Conservation (phyloP, 2,888 invertebrate genomes). For the Sycophila texana region DNA sequence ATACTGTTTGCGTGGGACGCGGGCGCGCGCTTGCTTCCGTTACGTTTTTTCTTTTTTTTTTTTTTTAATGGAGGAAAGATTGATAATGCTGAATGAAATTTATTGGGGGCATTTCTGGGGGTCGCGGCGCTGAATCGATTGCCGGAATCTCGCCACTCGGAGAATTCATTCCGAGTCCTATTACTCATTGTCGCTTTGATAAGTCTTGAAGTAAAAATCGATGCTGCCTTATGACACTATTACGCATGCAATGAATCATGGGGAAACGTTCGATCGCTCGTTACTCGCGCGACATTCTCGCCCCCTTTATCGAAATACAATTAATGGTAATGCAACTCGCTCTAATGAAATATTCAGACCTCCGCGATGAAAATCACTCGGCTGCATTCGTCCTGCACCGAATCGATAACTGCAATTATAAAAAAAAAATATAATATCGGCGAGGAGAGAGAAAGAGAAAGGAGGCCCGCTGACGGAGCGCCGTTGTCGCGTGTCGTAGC, state of each 20-base stretch:
- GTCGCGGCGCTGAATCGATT: constrained; percentile 26
- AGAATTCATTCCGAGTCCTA: constrained; percentile 42
- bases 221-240: constrained; percentile 18
- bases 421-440: constrained; percentile 41
- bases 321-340: neutral
- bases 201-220: constrained; percentile 42
- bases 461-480: constrained; percentile 6
- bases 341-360: neutral
- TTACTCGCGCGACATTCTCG: no score
- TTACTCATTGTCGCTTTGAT: constrained; percentile 45
- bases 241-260: constrained; percentile 33
- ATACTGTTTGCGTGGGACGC: constrained; percentile 31
- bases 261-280: constrained; percentile 14
- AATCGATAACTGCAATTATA: constrained; percentile 42
- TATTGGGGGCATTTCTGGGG: constrained; percentile 26
- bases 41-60: neutral
- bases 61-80: constrained; percentile 33
- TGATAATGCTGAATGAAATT: constrained; percentile 46
- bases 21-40: neutral
- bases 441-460: neutral
- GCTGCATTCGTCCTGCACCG: neutral
- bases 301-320: no score
- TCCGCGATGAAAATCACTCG: neutral
- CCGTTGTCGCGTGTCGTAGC: constrained; percentile 38
- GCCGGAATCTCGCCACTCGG: constrained; percentile 29